Conservation (phyloP, 2,113 vertebrate genomes). For the Silurus meridionalis region DNA sequence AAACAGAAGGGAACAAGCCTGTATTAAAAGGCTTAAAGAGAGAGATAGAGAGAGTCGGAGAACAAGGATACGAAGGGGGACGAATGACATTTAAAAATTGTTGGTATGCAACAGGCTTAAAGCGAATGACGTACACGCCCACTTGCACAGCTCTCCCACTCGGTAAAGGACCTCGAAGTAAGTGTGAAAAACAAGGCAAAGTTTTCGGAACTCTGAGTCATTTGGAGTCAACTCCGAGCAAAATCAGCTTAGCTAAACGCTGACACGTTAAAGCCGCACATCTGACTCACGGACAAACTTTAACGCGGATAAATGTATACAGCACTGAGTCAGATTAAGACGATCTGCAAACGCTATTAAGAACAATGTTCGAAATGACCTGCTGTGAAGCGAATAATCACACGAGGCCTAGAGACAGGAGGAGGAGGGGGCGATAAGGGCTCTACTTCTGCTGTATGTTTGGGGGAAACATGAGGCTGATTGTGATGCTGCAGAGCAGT, state of each 20-base stretch:
- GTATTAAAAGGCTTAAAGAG: background rate
- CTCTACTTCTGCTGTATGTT: background rate
- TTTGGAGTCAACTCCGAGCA: background rate
- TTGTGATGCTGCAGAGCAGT: background rate
- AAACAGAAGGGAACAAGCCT: background rate
- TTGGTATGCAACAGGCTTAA: background rate
- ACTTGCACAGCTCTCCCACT: slow-evolving; percentile 22
- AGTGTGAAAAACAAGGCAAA: background rate
- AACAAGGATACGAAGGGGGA: background rate
- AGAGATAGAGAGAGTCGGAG: background rate
- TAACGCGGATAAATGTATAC: slow-evolving; percentile 19
- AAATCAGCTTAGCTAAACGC: background rate
- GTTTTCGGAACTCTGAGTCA: slow-evolving; percentile 24
- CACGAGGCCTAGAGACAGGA: background rate
- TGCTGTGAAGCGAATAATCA: slow-evolving; percentile 37
- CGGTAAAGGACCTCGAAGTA: slow-evolving; percentile 5
- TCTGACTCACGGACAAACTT: background rate
- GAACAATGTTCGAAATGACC: slow-evolving; percentile 54
- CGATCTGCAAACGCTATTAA: slow-evolving; percentile 65
- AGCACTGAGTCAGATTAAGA: slow-evolving; percentile 59
- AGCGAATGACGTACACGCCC: slow-evolving; percentile 14
- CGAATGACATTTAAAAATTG: slow-evolving; percentile 66
- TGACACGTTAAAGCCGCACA: background rate
- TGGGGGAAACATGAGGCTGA: background rate
- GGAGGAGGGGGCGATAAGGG: too few species aligned